Evolutionary conservation across 1,140 invertebrate species (phyloP), one percentile per base, ranked within the genome.

Genomic region (Drosophila parabipectinata): DNA sequence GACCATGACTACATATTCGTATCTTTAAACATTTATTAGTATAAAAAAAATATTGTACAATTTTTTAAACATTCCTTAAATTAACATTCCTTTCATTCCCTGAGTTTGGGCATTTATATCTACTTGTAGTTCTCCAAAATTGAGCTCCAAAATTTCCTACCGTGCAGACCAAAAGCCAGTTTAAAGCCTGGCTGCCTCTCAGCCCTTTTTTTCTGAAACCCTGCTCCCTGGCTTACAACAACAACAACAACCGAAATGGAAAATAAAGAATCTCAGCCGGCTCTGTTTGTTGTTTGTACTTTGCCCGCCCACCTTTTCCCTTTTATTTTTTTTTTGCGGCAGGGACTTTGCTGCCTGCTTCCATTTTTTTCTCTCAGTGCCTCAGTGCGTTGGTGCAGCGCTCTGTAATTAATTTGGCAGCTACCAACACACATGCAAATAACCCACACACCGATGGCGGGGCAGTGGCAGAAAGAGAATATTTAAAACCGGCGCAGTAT

Each of bases 371-470:
- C 14, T 67, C 62, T 56, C 66, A 55, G 50, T 69, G 26, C 63
- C 37, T 56, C 71, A 56, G 72, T 75, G 67, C 77, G 80, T 77
- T 84, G 77, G 77, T 85, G 80, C 81, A 84, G 80, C 77, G 80
- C 81, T 84, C 81, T 84, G 81, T 84, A 84, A 84, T 84, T 84
- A 87, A 84, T 84, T 84, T 84, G 81, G 81, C 82, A 85, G 81
- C 81, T 84, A 44, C 34, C 10, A 32, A 67, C 56, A 73, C 41
- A 47, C 61, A 60, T 45, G 64, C 54, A 78, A 54, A 55, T 24
- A 45, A 59, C 37, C 50, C 30, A 54, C 34, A 59, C 32, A 24
- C 21, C 21, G 45, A 66, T 18, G 9, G 32, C 54, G 37, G 6
- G 48, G 60, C 53, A 52, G 57, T 53, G 47, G 34, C 48, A 53